Base-by-base conservation (phyloP, 2,888 invertebrate genomes). In the Mechanitis mazaeus region DNA sequence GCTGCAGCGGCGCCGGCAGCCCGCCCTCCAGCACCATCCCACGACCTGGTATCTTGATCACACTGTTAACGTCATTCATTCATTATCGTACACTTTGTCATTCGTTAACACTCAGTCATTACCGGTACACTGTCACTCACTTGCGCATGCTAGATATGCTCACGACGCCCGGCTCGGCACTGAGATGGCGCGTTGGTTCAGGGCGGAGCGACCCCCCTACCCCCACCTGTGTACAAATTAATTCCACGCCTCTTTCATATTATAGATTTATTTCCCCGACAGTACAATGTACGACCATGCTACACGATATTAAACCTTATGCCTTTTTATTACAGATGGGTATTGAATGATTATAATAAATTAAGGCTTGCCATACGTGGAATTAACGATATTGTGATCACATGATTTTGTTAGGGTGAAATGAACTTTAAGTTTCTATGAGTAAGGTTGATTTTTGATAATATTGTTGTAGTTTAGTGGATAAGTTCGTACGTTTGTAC, bases 1-100 rank as follows among this genome's bases (percentile, higher is more conserved):
- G 85, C 78, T 94, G 93, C 82, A 94, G 85, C 76, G 93, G 93
- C 80, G 93, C 92, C 86, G 94, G 94, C 85, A 94, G 83, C 72
- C 93, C 93, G 82, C 86, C 91, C 79, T 93, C 94, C 79, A 93
- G 84, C 86, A 93, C 93, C 93, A 93, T 93, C 74, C 83, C 79
- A 77, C 80, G 75, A 65, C 70, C 67, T 78, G 85, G 80, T 84
- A 85, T 85, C 77, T 82, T 84, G 83, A 62, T 42, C 42, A 42
- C 75, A 79, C 78, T 59, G 35, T 35, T 35, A 58, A 46, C 57
- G 46, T 50, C 59, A 50, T 58, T 54, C 53, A 54, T 59, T 50
- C 54, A 50, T 50, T 50, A 31, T 50, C 31, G 7, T 31, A 11
- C 50, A 50, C 50, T 50, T 31, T 3, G 47, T 50, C 47, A 33